Evolutionary conservation across 2,888 invertebrate species (phyloP).

Genomic region (Mythimna vitellina): DNA sequence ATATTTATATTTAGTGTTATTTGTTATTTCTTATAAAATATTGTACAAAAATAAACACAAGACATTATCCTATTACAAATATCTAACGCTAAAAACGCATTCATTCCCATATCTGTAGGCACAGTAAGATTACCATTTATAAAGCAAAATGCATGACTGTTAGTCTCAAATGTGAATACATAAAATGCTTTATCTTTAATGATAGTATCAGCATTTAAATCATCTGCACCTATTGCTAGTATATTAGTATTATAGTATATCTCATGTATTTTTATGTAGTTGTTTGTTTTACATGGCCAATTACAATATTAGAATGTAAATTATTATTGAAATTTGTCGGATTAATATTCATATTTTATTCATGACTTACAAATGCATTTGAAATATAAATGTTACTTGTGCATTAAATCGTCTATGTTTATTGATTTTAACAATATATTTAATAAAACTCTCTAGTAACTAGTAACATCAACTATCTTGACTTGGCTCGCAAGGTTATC

Average conservation of each 20-base stretch:
- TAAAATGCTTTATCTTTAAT: slow-evolving; percentile 32
- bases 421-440: neutral
- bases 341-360: slow-evolving; percentile 43
- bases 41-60: too few species aligned
- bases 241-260: too few species aligned
- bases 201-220: slow-evolving; percentile 48
- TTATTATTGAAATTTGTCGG: slow-evolving; percentile 39
- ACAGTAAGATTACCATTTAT: slow-evolving; percentile 14
- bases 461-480: too few species aligned
- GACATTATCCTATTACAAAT: too few species aligned
- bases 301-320: slow-evolving; percentile 49
- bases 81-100: neutral
- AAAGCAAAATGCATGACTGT: slow-evolving; percentile 20
- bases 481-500: too few species aligned
- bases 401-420: neutral
- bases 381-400: slow-evolving; percentile 1
- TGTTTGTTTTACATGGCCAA: slow-evolving; percentile 43
- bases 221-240: slow-evolving; percentile 23
- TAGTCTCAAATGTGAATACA: slow-evolving; percentile 19
- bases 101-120: neutral
- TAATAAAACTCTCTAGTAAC: too few species aligned
- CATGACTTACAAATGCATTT: slow-evolving; percentile 7
- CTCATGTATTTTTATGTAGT: slow-evolving; percentile 10
- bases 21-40: too few species aligned
- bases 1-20: too few species aligned